Conservation (phyloP, 1,140 invertebrate genomes). For the Protaetia brevitarsis region DNA sequence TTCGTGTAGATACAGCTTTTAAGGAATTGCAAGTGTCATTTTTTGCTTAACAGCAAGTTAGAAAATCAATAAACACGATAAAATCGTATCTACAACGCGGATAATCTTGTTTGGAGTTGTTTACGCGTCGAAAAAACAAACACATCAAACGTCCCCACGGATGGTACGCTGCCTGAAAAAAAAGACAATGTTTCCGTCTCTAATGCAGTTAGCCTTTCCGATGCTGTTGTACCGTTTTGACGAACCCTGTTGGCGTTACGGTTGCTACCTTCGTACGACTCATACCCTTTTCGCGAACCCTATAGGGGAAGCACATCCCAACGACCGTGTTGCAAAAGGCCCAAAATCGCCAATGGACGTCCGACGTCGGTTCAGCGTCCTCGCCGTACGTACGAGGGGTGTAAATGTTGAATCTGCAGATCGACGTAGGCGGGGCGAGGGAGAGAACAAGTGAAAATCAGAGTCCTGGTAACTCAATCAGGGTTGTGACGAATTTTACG, state of each 20-base stretch:
- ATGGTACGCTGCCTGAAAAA: slow-evolving; percentile 25
- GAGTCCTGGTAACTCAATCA: slow-evolving; percentile 39
- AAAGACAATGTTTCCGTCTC: slow-evolving; percentile 27
- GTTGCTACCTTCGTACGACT: slow-evolving; percentile 23
- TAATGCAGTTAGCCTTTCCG: slow-evolving; percentile 30
- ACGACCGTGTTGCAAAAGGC: slow-evolving; percentile 8
- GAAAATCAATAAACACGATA: not conserved
- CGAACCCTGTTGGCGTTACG: not conserved
- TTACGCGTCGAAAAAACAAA: slow-evolving; percentile 28
- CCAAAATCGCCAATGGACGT: slow-evolving; percentile 11
- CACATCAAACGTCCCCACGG: slow-evolving; percentile 34
- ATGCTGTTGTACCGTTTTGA: not conserved
- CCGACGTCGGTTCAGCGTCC: not conserved
- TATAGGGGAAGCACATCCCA: not conserved
- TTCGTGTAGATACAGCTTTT: no score
- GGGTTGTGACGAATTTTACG: slow-evolving; percentile 30
- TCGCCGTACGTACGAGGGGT: not conserved
- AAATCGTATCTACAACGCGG: not conserved
- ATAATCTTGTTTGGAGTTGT: not conserved
- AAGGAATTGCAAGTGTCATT: no score
- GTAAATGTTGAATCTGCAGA: slow-evolving; percentile 33
- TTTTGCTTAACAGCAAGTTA: no score
- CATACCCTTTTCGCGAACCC: slow-evolving; percentile 26
- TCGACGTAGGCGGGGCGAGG: slow-evolving; percentile 33
- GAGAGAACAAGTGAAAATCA: slow-evolving; percentile 42